phyloP scores from a whole-genome alignment of 2,113 vertebrate genomes.

The Oreamnos americanus region DNA sequence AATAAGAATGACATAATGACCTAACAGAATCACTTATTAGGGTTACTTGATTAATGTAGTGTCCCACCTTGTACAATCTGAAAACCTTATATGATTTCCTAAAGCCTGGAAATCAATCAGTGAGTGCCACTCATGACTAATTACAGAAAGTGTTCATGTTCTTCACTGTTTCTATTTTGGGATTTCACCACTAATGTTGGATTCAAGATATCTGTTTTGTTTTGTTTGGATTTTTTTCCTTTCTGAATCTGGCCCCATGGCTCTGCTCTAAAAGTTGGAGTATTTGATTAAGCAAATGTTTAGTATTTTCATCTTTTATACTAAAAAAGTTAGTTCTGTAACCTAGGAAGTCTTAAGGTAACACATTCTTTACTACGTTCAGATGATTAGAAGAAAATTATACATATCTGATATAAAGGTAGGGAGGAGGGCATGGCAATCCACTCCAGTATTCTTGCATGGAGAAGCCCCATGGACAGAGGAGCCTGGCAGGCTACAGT shows the following conservation, averaged over 20 bases:
- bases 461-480: not conserved
- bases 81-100: not conserved
- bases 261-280: not conserved
- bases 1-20: not conserved
- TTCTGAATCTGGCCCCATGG: not conserved
- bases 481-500: not conserved
- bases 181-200: not conserved
- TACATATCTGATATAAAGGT: not conserved
- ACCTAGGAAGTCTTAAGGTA: not conserved
- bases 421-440: not conserved
- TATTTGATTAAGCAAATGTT: not conserved
- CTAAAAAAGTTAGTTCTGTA: not conserved
- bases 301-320: not conserved
- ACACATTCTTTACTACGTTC: not conserved
- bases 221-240: not conserved
- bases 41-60: not conserved
- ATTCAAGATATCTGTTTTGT: not conserved
- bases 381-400: not conserved
- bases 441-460: not conserved
- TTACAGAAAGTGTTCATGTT: not conserved
- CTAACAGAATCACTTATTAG: not conserved
- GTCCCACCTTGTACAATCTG: not conserved
- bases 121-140: not conserved
- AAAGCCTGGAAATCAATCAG: not conserved
- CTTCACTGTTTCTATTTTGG: not conserved